Conservation (phyloP, 2,113 vertebrate genomes). For the Pseudorhombus dupliciocellatus region DNA sequence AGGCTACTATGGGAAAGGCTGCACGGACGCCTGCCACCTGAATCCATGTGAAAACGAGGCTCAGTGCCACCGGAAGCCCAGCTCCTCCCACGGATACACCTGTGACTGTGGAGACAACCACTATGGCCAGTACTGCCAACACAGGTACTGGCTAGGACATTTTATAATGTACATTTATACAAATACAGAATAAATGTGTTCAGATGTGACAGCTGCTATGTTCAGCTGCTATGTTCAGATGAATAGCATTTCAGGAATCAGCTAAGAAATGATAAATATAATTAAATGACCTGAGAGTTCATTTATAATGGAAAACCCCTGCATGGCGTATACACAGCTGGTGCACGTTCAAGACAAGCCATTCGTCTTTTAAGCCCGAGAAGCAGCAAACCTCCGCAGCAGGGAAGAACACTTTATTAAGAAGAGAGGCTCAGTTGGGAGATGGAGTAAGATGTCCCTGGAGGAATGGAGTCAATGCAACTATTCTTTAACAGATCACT, state of each 20-base stretch:
- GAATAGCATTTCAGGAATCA: not conserved
- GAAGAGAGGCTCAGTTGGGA: not conserved
- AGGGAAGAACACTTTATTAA: not conserved
- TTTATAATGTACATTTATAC: not conserved
- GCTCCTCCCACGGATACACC: conserved; percentile 87
- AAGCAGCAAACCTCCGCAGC: not conserved
- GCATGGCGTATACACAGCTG: not conserved
- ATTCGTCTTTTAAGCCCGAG: not conserved
- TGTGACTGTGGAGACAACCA: conserved; percentile 92
- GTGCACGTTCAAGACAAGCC: not conserved
- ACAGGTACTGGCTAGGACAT: conserved; percentile 82
- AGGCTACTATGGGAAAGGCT: conserved; percentile 93
- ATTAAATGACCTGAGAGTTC: not conserved
- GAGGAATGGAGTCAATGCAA: not conserved
- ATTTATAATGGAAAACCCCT: not conserved
- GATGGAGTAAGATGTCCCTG: conserved; percentile 11
- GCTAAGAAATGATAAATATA: not conserved
- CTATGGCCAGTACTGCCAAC: conserved; percentile 96
- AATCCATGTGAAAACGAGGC: conserved; percentile 98
- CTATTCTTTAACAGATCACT: conserved; percentile 6
- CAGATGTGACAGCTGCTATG: not conserved
- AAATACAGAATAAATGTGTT: too few species aligned
- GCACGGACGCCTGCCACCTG: conserved; percentile 90
- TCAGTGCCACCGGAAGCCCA: conserved; percentile 87
- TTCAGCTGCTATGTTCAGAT: not conserved